These are phyloP conservation scores for pig (Sus scrofa) DNA, from an alignment of 2,113 vertebrate genomes.

Conservation along the genomic window T2T-Sscrofa CM000813.6:29244501-29245000, in stretches of 20 bases:
- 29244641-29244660: slow-evolving; percentile 9
- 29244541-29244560: not conserved
- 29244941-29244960: not conserved
- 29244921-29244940: not conserved
- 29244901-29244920: not conserved
- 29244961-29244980: not conserved
- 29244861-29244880: not conserved
- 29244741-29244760: not conserved
- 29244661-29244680: not conserved
- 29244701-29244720: not conserved
- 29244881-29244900: not conserved
- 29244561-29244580: not conserved
- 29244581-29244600: not conserved
- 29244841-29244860: not conserved
- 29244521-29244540: not conserved
- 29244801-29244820: not conserved
- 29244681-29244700: not conserved
- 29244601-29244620: not conserved
- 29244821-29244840: not conserved
- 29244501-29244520: not conserved
- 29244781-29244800: not conserved
- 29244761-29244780: not conserved
- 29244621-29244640: not conserved
- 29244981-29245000: not conserved
- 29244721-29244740: slow-evolving; percentile 12